phyloP scores from a whole-genome alignment of 2,113 vertebrate species.

The Pelecanoides urinatrix region DNA sequence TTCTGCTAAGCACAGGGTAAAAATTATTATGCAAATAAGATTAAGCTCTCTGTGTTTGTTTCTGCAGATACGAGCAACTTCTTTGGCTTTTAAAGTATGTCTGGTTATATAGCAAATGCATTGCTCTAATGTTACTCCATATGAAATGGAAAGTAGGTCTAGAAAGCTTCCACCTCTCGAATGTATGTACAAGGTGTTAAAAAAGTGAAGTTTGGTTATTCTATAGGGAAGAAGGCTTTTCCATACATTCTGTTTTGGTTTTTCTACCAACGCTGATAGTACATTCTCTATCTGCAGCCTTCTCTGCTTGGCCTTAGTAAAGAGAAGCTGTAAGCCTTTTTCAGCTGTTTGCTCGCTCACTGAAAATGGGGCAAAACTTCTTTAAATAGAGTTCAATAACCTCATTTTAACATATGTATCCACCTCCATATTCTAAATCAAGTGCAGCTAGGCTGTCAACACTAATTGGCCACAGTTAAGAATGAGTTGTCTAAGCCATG shows the following conservation, averaged over 20 bases:
- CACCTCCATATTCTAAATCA: neutral
- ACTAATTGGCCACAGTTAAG: constrained; percentile 13
- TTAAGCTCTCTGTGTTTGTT: neutral
- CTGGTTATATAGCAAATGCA: neutral
- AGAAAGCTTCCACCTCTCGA: neutral
- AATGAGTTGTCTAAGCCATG: neutral
- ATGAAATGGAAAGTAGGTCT: neutral
- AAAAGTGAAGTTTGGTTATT: neutral
- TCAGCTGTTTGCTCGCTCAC: neutral
- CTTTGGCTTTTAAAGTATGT: neutral
- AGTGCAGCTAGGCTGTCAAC: neutral
- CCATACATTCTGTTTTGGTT: neutral
- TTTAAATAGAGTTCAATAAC: neutral
- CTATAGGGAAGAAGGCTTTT: neutral
- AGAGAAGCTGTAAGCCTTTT: neutral
- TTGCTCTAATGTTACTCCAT: neutral
- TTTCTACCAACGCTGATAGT: neutral
- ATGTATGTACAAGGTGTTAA: neutral
- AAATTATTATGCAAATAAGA: neutral
- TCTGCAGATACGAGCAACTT: neutral
- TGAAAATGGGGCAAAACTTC: neutral
- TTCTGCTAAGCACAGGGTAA: neutral
- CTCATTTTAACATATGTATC: neutral
- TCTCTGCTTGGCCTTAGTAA: neutral
- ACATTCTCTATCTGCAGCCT: neutral